Conservation (phyloP, 1,140 invertebrate species). For the Atopsyche davidsoni region DNA sequence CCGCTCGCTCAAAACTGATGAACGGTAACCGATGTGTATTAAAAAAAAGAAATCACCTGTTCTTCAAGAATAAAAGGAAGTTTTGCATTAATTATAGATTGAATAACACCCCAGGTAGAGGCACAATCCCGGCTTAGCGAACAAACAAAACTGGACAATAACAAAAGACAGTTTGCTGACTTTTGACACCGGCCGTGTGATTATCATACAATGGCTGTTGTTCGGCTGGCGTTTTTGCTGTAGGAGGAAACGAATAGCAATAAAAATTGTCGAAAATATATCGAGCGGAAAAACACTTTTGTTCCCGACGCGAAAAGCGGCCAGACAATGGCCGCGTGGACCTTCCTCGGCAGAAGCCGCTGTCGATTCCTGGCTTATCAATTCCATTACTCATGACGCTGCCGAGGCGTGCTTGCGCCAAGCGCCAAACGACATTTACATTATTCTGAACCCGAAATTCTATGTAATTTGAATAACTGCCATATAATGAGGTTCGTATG, state of each 20-base stretch:
- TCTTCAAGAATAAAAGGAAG: no score
- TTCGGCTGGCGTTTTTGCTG: conserved; percentile 12
- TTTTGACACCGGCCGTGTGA: conserved; percentile 29
- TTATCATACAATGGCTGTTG: conserved; percentile 29
- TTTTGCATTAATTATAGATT: no score
- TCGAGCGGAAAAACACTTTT: conserved; percentile 18
- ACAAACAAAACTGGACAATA: conserved; percentile 25
- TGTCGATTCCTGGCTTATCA: no score
- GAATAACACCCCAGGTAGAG: not conserved
- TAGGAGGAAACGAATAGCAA: conserved; percentile 21
- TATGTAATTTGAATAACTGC: no score
- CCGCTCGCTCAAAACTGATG: no score
- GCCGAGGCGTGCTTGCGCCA: no score
- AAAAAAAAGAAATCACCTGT: no score
- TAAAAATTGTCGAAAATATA: conserved; percentile 25
- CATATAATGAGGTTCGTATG: no score
- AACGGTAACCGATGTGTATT: no score
- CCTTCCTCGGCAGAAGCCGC: not conserved
- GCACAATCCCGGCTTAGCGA: conserved; percentile 1
- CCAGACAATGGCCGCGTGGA: conserved; percentile 8
- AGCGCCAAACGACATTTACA: no score
- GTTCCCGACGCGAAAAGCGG: conserved; percentile 9
- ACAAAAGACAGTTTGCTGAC: conserved; percentile 29
- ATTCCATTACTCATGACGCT: no score
- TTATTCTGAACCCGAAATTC: no score